Base-by-base conservation (phyloP, 2,797 vertebrate species). In the Xyrichtys novacula region DNA sequence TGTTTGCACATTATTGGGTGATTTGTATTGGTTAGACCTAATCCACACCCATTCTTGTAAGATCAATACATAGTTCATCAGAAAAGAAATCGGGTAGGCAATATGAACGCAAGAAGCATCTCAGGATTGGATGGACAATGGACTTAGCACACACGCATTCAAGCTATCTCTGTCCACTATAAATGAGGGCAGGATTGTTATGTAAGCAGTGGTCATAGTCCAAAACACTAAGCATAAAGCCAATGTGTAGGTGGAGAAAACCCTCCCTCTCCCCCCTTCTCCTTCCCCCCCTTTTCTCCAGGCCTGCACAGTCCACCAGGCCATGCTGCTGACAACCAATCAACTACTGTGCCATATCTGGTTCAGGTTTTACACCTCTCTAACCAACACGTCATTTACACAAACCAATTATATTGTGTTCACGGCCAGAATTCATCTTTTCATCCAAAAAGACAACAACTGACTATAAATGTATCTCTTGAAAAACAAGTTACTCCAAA, bases 1-100 rank as follows among this genome's bases (percentile, higher is more conserved):
- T 80, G 70, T 72, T 75, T 65, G 70, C 61, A 67, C 80, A 72
- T 80, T 69, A 86, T 54, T 54, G n/a, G 36, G 31, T 80, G 57
- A 88, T 89, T 85, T 84, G 73, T 85, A 63, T 84, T 65, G 59
- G 70, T 89, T 84, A 79, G 53, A 59, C 71, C 76, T 80, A 39
- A 82, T 85, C 85, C 62, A 66, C 46, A 47, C 22, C 57, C 32
- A 14, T 57, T 52, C 55, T 28, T 65, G 42, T 39, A 29, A 47
- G 65, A 90, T 89, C 74, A 84, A 81, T 87, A 77, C 32, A 42
- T 46, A 78, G 73, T 22, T 53, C 44, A 70, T 61, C 49, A 68
- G 57, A 39, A 49, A 28, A 70, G 56, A 49, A 76, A 59, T 15
- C n/a, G 49, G 17, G n/a, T n/a, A n/a, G n/a, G n/a, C n/a, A n/a